Conservation (phyloP, 2,888 invertebrate genomes). For the Lacanobia wlatinum region DNA sequence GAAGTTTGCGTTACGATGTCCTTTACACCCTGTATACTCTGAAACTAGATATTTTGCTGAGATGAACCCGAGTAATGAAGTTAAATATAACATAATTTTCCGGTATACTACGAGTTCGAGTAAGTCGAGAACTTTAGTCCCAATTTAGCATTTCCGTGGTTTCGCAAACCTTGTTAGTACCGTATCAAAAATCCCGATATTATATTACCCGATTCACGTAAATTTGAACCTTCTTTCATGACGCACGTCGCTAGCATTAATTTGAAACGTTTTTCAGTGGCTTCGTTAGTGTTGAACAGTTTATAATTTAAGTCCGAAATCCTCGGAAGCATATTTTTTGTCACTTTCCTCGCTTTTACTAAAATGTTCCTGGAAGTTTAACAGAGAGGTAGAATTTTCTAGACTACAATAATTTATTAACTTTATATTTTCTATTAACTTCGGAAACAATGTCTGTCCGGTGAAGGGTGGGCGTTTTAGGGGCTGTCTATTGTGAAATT, state of each 20-base stretch:
- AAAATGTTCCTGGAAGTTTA: conserved; percentile 32
- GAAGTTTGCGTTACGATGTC: too few species aligned
- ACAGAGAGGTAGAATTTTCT: conserved; percentile 21
- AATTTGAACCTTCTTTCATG: conserved; percentile 40
- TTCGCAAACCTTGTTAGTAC: conserved; percentile 67
- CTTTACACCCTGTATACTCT: too few species aligned
- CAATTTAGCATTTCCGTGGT: conserved; percentile 68
- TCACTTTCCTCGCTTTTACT: conserved; percentile 16
- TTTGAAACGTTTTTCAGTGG: conserved; percentile 56
- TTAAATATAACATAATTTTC: conserved; percentile 63
- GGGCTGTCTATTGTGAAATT: conserved; percentile 11
- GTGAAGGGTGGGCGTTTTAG: conserved; percentile 6
- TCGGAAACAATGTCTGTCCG: conserved; percentile 13
- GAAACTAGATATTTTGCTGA: conserved; percentile 62
- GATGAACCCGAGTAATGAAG: conserved; percentile 56
- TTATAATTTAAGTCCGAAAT: conserved; percentile 53
- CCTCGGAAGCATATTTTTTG: conserved; percentile 25
- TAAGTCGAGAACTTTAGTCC: conserved; percentile 67
- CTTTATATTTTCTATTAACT: conserved; percentile 12
- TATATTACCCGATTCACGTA: conserved; percentile 56
- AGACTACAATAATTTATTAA: conserved; percentile 9
- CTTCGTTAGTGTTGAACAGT: conserved; percentile 55
- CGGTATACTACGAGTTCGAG: conserved; percentile 55
- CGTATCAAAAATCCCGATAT: conserved; percentile 66
- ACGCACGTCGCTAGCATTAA: conserved; percentile 40